A percentile compares a stretch with the other conserved stretches of the same genome.
Evolutionary conservation across 2,888 invertebrate genomes (phyloP).

Genomic region (Synergus umbraculus): DNA sequence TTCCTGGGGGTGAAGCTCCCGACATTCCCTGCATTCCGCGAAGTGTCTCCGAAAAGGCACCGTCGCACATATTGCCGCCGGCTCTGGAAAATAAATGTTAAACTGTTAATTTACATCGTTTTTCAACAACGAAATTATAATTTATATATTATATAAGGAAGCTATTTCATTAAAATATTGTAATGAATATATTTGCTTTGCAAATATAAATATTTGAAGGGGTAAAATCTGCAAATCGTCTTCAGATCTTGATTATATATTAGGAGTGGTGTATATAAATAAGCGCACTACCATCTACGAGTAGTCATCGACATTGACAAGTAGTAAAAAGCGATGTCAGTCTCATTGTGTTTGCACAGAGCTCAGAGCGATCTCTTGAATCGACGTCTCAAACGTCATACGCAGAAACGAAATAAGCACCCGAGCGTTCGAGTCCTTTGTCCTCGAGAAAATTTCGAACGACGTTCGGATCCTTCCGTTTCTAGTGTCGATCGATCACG

Average conservation of each 20-base stretch:
- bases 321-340: conserved; percentile 59
- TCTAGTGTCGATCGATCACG: conserved; percentile 33
- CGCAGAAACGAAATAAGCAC: conserved; percentile 62
- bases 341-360: conserved; percentile 58
- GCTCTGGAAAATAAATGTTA: conserved; percentile 79
- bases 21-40: conserved; percentile 82
- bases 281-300: conserved; percentile 40
- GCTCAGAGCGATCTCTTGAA: conserved; percentile 59
- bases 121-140: conserved; percentile 21
- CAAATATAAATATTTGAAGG: not conserved
- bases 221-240: not conserved
- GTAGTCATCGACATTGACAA: conserved; percentile 54
- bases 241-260: conserved; percentile 15
- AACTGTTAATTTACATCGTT: not conserved
- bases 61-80: conserved; percentile 87
- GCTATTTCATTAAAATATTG: not conserved
- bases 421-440: conserved; percentile 56
- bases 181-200: not conserved
- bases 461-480: conserved; percentile 55
- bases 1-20: conserved; percentile 78
- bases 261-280: conserved; percentile 18
- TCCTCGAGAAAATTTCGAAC: conserved; percentile 59
- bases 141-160: too few relatives aligned
- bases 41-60: conserved; percentile 82
- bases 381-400: conserved; percentile 63